Base-by-base conservation (phyloP, 2,797 vertebrate species). In the Sphenodon punctatus region DNA sequence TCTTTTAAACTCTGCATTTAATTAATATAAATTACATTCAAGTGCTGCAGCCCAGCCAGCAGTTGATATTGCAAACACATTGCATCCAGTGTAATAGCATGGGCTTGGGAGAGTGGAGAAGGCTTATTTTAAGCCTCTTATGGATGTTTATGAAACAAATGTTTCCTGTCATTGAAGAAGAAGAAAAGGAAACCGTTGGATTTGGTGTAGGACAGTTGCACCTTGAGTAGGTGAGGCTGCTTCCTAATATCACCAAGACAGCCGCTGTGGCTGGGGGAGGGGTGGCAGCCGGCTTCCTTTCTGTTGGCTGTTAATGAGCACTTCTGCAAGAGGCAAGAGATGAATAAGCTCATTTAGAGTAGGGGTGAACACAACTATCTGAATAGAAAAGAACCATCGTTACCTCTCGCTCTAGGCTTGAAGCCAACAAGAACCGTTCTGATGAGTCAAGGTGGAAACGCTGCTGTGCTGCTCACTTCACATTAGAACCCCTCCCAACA, bases 81-180 rank as follows among this genome's bases (percentile, higher is more conserved):
- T 89, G 74, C 87, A 91, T 79, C 87, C 86, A 87, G 53, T 71
- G 69, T 89, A 87, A 93, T 71, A 90, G 80, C 74, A 82, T 89
- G 75, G 68, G 32, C 69, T 78, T 89, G 73, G 78, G 71, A 78
- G 81, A 88, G 81, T 83, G 84, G 82, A 92, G 87, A 85, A 89
- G 78, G 91, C 86, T 93, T 94, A 92, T 91, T 92, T 90, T 94
- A 94, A 94, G 92, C 92, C 87, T 89, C 93, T 94, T 94, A 93
- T 38, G 71, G 78, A 78, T 84, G 82, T 90, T 94, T 92, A 89
- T 86, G 78, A 89, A 92, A 92, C 86, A 86, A 89, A 88, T 84
- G 61, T 89, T 92, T 88, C 75, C 73, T 94, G 89, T 84, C 73
- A 77, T 68, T 25, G 12, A 82, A 34, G 55, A 81, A 83, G 48